Evolutionary conservation across 2,113 vertebrate species (phyloP).

Genomic region (Brienomyrus brachyistius): DNA sequence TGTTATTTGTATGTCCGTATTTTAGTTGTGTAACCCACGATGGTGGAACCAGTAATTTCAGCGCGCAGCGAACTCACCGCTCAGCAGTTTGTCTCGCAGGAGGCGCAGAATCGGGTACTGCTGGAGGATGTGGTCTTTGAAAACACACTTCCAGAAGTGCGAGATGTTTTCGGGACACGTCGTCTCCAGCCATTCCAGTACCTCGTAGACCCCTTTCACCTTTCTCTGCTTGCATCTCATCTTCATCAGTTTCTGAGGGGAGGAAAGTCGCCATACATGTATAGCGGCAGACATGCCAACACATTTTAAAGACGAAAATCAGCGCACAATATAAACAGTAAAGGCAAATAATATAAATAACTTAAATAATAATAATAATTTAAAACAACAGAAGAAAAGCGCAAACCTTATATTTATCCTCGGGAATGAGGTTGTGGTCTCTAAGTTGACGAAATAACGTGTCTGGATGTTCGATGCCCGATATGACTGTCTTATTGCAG

Average conservation of each 20-base stretch:
- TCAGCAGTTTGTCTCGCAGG: constrained; percentile 41
- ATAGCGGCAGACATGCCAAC: neutral
- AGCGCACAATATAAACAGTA: neutral
- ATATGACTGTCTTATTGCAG: constrained; percentile 48
- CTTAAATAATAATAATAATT: too few relatives aligned
- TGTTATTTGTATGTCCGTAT: neutral
- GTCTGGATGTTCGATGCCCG: constrained; percentile 46
- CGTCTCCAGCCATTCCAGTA: constrained; percentile 50
- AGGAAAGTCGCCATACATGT: neutral
- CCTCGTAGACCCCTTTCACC: constrained; percentile 36
- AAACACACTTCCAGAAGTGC: constrained; percentile 50
- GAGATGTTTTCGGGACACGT: constrained; percentile 23
- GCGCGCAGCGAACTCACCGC: constrained; percentile 39
- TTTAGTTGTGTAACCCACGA: neutral
- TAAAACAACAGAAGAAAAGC: neutral
- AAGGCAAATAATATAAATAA: neutral
- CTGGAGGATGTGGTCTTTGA: too few relatives aligned
- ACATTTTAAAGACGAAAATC: neutral
- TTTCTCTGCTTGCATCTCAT: constrained; percentile 37
- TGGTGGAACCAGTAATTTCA: neutral
- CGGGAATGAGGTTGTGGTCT: constrained; percentile 51
- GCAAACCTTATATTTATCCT: constrained; percentile 42
- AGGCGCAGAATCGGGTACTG: constrained; percentile 37
- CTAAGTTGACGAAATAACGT: constrained; percentile 49
- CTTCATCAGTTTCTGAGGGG: constrained; percentile 42